Conservation (phyloP, 2,797 vertebrate genomes). For the Podarcis lilfordi region DNA sequence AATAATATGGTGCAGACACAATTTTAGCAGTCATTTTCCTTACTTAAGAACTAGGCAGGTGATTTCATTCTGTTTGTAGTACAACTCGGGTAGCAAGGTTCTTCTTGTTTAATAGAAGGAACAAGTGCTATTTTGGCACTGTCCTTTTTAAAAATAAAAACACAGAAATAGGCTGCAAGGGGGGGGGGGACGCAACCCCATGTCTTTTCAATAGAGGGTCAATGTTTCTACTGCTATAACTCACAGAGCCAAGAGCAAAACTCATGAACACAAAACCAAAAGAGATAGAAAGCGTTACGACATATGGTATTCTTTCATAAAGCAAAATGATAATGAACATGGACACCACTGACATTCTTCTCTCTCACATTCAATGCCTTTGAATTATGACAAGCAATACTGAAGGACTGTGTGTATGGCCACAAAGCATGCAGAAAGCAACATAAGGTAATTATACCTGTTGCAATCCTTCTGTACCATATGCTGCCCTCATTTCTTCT, state of each 20-base stretch:
- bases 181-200: too few species aligned
- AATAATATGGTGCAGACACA: not conserved
- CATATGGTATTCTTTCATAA: conserved; percentile 28
- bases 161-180: not conserved
- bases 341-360: not conserved
- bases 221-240: conserved; percentile 2
- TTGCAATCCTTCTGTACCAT: conserved; percentile 90
- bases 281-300: conserved; percentile 39
- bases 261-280: conserved; percentile 14
- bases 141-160: not conserved
- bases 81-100: not conserved
- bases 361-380: conserved; percentile 14
- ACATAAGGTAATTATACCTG: conserved; percentile 83
- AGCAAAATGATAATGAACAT: not conserved
- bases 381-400: not conserved
- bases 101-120: not conserved
- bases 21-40: conserved; percentile 1
- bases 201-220: conserved; percentile 9
- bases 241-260: not conserved
- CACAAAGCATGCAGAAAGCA: conserved; percentile 62
- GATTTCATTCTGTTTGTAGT: conserved; percentile 10
- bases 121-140: not conserved
- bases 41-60: not conserved
- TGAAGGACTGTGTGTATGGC: conserved; percentile 38
- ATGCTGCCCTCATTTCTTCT: conserved; percentile 87